A percentile compares a stretch with the other conserved stretches of the same genome.
These are phyloP conservation scores for Disparrhopalites patrizii DNA, from an alignment of 2,888 invertebrate species.

Conservation along the genomic window DNA sequence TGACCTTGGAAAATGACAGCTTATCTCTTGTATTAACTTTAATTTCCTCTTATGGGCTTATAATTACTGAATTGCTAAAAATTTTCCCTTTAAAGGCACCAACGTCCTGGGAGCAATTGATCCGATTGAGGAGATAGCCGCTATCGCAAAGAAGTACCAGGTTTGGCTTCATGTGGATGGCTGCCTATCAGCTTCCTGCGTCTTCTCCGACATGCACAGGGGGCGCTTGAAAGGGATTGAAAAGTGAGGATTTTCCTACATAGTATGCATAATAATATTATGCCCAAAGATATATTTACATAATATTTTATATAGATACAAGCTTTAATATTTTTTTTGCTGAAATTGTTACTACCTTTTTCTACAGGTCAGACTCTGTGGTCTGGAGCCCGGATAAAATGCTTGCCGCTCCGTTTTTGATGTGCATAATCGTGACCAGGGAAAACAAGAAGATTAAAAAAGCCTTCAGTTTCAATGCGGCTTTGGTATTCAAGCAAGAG, in stretches of 20 bases:
- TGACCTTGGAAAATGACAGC: too few relatives aligned
- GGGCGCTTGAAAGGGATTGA: conserved; percentile 32
- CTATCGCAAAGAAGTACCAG: background rate
- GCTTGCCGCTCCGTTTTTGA: conserved; percentile 3
- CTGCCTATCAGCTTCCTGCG: conserved; percentile 26
- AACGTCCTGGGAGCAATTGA: conserved; percentile 29
- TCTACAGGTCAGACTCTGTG: conserved; percentile 13
- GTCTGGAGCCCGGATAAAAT: conserved; percentile 13
- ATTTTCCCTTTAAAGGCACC: conserved; percentile 9
- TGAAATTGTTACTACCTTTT: too few relatives aligned
- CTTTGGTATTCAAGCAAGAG: conserved; percentile 2
- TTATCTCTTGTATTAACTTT: too few relatives aligned
- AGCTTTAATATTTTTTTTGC: too few relatives aligned
- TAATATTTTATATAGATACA: too few relatives aligned
- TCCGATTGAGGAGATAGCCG: conserved; percentile 19
- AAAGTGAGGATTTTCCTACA: conserved; percentile 50
- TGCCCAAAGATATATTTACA: background rate
- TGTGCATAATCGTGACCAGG: conserved; percentile 3
- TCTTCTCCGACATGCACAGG: conserved; percentile 28
- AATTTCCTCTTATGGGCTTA: too few relatives aligned
- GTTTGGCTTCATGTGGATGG: conserved; percentile 30
- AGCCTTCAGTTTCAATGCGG: background rate
- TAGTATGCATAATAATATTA: too few relatives aligned
- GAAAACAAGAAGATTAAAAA: conserved; percentile 1
- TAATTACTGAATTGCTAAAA: too few relatives aligned